Evolutionary conservation across 2,797 vertebrate species (phyloP).

Genomic region (Pangasius djambal): DNA sequence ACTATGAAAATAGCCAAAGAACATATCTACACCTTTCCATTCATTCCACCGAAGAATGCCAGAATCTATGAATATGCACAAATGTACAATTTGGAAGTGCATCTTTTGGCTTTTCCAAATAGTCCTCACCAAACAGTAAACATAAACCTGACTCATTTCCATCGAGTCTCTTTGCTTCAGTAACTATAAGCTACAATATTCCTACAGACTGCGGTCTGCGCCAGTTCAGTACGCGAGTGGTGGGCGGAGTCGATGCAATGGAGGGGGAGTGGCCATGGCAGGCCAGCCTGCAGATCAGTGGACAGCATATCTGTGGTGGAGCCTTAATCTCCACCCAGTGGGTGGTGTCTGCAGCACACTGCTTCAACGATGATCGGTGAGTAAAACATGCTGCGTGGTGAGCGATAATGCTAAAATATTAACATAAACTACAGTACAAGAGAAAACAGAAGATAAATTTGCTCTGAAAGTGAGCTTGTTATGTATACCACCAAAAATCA

Average conservation of each 20-base stretch:
- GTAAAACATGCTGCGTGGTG: neutral
- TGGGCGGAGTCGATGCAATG: slow-evolving; percentile 78
- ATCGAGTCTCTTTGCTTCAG: neutral
- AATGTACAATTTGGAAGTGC: neutral
- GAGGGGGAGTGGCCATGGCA: slow-evolving; percentile 97
- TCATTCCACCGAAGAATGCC: neutral
- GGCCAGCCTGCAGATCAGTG: slow-evolving; percentile 88
- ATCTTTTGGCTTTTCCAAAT: neutral
- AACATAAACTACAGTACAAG: neutral
- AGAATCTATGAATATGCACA: neutral
- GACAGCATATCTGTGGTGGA: slow-evolving; percentile 87
- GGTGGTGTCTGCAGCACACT: slow-evolving; percentile 91
- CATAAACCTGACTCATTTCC: neutral
- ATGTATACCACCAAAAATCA: neutral
- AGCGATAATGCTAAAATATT: neutral
- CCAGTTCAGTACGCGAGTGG: slow-evolving; percentile 80
- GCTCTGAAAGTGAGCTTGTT: neutral
- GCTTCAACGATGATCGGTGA: slow-evolving; percentile 90
- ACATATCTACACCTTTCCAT: neutral
- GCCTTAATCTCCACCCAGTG: slow-evolving; percentile 86
- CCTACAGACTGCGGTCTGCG: slow-evolving; percentile 86
- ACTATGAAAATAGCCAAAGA: neutral
- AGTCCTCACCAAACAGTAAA: neutral
- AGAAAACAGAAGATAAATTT: neutral
- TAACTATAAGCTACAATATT: neutral